These are phyloP conservation scores for Eurois occulta DNA, from an alignment of 2,888 invertebrate species.

Conservation along the genomic window DNA sequence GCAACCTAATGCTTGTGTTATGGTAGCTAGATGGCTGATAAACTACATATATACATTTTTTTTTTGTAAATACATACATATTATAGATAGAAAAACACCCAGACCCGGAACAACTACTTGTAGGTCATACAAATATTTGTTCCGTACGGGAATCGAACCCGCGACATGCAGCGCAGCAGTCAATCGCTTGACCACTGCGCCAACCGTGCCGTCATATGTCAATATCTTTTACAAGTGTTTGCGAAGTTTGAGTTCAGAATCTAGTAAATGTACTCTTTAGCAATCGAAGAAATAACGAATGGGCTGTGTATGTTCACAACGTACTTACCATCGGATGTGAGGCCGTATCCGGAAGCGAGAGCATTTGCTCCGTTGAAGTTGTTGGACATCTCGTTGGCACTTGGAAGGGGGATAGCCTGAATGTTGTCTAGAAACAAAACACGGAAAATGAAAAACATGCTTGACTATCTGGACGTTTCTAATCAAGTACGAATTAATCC, in stretches of 20 bases:
- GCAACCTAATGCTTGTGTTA: too few species aligned
- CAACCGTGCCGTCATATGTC: too few species aligned
- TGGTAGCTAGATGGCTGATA: too few species aligned
- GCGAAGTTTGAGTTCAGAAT: neutral
- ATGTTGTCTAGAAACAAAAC: slow-evolving; percentile 71
- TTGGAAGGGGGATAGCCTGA: slow-evolving; percentile 76
- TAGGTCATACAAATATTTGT: too few species aligned
- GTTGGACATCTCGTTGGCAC: slow-evolving; percentile 61
- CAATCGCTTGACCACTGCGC: too few species aligned
- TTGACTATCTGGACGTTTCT: neutral
- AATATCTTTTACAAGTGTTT: neutral
- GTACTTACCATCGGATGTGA: slow-evolving; percentile 73
- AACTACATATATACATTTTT: too few species aligned
- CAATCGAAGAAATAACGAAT: slow-evolving; percentile 2
- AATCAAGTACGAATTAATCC: neutral
- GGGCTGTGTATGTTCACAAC: neutral
- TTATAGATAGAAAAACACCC: too few species aligned
- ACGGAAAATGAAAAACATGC: neutral
- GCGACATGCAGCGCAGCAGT: too few species aligned
- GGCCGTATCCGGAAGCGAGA: slow-evolving; percentile 78
- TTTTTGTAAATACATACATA: too few species aligned
- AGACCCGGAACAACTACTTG: too few species aligned
- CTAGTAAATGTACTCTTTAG: neutral
- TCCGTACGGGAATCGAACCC: too few species aligned
- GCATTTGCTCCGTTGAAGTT: slow-evolving; percentile 68